phyloP scores from a whole-genome alignment of 2,888 invertebrate species.

The Hylaea fasciaria region DNA sequence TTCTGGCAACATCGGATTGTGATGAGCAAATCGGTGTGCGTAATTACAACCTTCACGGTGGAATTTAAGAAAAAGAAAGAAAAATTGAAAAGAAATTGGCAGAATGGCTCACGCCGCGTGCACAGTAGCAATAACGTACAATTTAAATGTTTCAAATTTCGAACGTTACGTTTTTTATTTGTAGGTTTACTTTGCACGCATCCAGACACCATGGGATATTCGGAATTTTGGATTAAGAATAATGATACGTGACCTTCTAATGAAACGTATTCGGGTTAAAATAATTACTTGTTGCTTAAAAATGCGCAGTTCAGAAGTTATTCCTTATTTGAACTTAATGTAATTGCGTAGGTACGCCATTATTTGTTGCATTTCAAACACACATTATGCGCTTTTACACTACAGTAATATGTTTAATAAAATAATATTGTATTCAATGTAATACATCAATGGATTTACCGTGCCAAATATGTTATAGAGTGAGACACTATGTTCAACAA shows the following conservation, averaged over 20 bases:
- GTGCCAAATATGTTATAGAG: too few relatives aligned
- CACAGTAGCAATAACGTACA: constrained; percentile 83
- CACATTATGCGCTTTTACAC: too few relatives aligned
- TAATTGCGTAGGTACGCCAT: too few relatives aligned
- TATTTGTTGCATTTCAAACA: too few relatives aligned
- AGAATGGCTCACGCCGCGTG: constrained; percentile 70
- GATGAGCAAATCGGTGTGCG: constrained; percentile 76
- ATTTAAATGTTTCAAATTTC: constrained; percentile 84
- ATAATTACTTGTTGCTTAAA: background rate
- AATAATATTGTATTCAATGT: too few relatives aligned
- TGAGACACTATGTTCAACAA: too few relatives aligned
- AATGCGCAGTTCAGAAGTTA: background rate
- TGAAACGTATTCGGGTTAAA: constrained; percentile 1
- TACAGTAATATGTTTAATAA: too few relatives aligned
- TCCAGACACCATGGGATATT: constrained; percentile 38
- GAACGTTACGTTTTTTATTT: constrained; percentile 53
- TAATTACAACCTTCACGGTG: constrained; percentile 76
- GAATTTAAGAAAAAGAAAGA: constrained; percentile 59
- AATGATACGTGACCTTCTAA: too few relatives aligned
- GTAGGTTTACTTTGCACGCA: constrained; percentile 34
- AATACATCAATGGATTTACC: too few relatives aligned
- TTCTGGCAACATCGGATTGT: constrained; percentile 73
- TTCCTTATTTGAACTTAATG: background rate
- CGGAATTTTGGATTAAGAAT: constrained; percentile 32
- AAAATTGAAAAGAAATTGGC: constrained; percentile 44